phyloP scores from a whole-genome alignment of 2,888 invertebrate genomes.

The Drosophila putrida region DNA sequence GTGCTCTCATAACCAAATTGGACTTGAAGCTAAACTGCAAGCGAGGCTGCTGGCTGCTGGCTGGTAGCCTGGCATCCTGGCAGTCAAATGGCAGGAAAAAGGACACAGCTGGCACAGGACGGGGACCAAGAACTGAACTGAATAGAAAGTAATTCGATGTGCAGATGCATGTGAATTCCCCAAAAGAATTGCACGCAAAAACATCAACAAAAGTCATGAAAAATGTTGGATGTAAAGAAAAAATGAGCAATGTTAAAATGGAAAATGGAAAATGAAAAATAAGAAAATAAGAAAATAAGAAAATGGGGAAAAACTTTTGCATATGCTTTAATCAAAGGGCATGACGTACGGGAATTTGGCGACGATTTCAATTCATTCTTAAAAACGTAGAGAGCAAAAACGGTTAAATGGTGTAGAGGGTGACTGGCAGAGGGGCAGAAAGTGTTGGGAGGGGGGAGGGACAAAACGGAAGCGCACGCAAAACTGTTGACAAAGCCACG shows the following conservation, averaged over 20 bases:
- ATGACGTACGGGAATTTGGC: constrained; percentile 69
- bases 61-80: constrained; percentile 10
- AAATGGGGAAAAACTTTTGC: constrained; percentile 41
- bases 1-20: constrained; percentile 60
- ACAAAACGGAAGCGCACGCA: constrained; percentile 43
- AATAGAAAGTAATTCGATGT: constrained; percentile 30
- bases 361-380: constrained; percentile 62
- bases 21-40: constrained; percentile 44
- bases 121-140: constrained; percentile 5
- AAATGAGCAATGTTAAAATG: constrained; percentile 2
- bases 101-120: constrained; percentile 17
- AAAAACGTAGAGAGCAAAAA: constrained; percentile 43
- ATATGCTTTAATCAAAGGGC: constrained; percentile 69
- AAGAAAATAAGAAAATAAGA: too few species aligned
- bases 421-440: not conserved
- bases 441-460: not conserved
- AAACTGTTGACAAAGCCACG: constrained; percentile 71
- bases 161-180: constrained; percentile 22
- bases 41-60: constrained; percentile 38
- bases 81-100: constrained; percentile 21
- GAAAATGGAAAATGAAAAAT: constrained; percentile 9
- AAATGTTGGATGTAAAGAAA: constrained; percentile 13
- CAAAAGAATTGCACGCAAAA: constrained; percentile 21
- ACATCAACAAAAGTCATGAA: not conserved
- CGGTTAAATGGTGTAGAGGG: not conserved